These are phyloP conservation scores for Melieria picta DNA, from an alignment of 2,888 invertebrate species.

Conservation along the genomic window DNA sequence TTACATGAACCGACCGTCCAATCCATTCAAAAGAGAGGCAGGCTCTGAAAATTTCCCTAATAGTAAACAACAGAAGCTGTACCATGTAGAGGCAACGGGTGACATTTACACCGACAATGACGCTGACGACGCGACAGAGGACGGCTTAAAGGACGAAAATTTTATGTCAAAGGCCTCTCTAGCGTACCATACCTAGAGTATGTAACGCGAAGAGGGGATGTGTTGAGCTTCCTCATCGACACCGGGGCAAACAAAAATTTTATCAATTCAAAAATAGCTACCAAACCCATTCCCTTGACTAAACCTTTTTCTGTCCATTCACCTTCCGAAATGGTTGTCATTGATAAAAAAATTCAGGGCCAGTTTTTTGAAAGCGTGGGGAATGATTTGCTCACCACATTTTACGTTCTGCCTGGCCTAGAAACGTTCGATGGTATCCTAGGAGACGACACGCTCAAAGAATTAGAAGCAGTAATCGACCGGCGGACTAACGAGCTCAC, in stretches of 20 bases:
- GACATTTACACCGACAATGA: too few relatives aligned
- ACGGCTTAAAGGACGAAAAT: background rate
- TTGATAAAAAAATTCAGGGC: background rate
- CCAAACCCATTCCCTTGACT: background rate
- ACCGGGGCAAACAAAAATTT: slow-evolving; percentile 10
- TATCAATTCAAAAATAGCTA: slow-evolving; percentile 4
- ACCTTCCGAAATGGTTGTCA: background rate
- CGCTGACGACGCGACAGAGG: background rate
- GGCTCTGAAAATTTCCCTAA: too few relatives aligned
- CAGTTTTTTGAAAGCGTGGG: background rate
- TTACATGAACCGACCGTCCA: too few relatives aligned
- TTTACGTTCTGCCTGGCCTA: slow-evolving; percentile 36
- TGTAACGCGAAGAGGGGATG: too few relatives aligned
- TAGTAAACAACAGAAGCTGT: too few relatives aligned
- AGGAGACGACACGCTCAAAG: slow-evolving; percentile 36
- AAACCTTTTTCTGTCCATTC: background rate
- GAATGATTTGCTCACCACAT: slow-evolving; percentile 23
- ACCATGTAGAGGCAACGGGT: too few relatives aligned
- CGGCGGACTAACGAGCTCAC: slow-evolving; percentile 26
- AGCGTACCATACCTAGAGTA: slow-evolving; percentile 34
- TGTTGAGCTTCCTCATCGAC: background rate
- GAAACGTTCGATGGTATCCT: slow-evolving; percentile 32
- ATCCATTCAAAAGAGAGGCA: too few relatives aligned
- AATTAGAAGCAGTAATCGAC: slow-evolving; percentile 38
- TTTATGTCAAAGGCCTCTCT: slow-evolving; percentile 7